A percentile compares a stretch with the other conserved stretches of the same genome.
Evolutionary conservation across 2,888 invertebrate species (phyloP).

Genomic region (Dicyrtomina minuta): DNA sequence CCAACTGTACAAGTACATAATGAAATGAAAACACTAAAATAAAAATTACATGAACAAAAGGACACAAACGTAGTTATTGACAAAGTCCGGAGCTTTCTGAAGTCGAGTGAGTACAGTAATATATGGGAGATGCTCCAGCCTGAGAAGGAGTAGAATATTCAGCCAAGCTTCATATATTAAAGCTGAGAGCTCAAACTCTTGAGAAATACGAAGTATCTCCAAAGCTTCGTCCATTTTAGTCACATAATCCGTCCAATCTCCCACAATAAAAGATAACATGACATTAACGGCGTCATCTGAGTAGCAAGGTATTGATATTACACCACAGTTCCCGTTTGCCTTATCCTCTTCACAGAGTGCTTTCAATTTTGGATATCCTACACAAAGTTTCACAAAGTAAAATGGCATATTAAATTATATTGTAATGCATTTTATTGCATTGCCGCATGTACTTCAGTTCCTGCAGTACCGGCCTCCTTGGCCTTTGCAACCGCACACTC

Average conservation of each 20-base stretch:
- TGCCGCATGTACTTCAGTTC: no score
- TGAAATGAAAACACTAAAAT: not conserved
- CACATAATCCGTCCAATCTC: not conserved
- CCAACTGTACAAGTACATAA: not conserved
- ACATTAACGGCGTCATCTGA: not conserved
- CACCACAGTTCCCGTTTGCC: not conserved
- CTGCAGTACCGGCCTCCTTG: no score
- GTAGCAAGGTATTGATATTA: conserved; percentile 2
- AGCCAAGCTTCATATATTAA: conserved; percentile 2
- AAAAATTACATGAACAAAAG: conserved; percentile 1
- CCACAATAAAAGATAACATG: conserved; percentile 1
- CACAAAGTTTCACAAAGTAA: no score
- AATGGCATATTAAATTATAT: no score
- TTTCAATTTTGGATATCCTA: conserved; percentile 7
- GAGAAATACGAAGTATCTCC: not conserved
- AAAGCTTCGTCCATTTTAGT: conserved; percentile 1
- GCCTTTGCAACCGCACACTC: no score
- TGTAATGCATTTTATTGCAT: no score
- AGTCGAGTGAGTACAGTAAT: not conserved
- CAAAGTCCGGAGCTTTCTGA: conserved; percentile 3
- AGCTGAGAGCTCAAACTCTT: not conserved
- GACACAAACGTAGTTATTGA: not conserved
- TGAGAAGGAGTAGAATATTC: not conserved
- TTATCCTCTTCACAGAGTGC: not conserved
- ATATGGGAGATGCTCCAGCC: conserved; percentile 1